Percentiles rank a stretch among this genome's conserved stretches.
Conservation (phyloP, 2,113 vertebrate species). For the Pelusios castaneus region DNA sequence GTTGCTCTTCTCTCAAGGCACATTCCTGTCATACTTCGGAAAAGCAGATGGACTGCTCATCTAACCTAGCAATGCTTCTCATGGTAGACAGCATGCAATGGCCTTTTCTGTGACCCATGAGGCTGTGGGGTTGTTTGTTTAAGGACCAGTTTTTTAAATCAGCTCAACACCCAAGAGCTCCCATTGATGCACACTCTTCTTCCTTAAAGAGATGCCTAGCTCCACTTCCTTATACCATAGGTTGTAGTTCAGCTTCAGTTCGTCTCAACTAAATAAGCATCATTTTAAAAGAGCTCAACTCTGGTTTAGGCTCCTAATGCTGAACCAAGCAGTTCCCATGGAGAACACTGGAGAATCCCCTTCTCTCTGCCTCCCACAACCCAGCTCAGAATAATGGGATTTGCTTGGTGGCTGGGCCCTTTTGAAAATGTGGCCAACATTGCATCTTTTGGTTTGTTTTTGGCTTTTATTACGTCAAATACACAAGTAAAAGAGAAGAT, state of each 20-base stretch:
- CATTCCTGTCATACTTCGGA: not conserved
- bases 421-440: not conserved
- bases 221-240: not conserved
- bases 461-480: not conserved
- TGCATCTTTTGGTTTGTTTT: not conserved
- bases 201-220: not conserved
- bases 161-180: not conserved
- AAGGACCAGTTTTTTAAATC: not conserved
- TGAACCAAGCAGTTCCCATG: not conserved
- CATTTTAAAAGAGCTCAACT: not conserved
- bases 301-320: not conserved
- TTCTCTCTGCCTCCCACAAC: not conserved
- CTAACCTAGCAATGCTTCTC: not conserved
- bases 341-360: not conserved
- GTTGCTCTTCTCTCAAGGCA: accelerated
- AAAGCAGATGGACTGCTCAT: not conserved
- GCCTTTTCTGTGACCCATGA: not conserved
- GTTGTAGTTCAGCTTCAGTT: not conserved
- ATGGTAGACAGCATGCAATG: not conserved
- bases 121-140: not conserved
- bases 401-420: not conserved
- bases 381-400: not conserved
- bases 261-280: not conserved
- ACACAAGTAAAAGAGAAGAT: not conserved
- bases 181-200: not conserved